Evolutionary conservation across 2,888 invertebrate genomes (phyloP), one percentile per base, ranked within the genome.

Genomic region (Parnassius mnemosyne): DNA sequence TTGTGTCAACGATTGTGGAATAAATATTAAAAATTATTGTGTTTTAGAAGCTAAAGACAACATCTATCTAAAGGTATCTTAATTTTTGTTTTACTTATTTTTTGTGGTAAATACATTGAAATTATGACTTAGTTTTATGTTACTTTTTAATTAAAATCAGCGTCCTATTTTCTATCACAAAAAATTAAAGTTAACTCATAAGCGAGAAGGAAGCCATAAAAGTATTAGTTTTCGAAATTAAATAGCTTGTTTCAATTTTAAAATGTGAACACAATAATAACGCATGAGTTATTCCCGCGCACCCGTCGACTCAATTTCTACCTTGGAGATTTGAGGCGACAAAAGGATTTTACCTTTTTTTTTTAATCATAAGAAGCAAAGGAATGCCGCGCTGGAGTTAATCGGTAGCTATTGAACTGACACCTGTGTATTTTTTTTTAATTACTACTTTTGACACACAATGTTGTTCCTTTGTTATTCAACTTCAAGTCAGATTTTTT

Each of bases 321-420:
- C 68, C 49, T 63, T 63, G 57, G 66, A 69, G 68, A 73, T 76
- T 71, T 66, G 68, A 72, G 68, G 71, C 69, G 76, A 80, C 77
- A 76, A 73, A 71, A 71, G 73, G 68, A 57, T 57, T 68, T 73
- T 60, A 70, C 68, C 66, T 67, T 60, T 70, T 71, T 68, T 66
- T 64, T 58, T 64, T 54, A 60, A 65, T 66, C 25, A 13, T 58
- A 63, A 64, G 62, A 64, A 44, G 60, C 61, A 64, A 71, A 72
- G 75, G 73, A 77, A 76, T 79, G 74, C 78, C 76, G 72, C 72
- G 71, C 66, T 63, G 61, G 65, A 71, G 69, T 68, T 67, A 70
- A 73, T 79, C 81, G 75, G 82, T 79, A 80, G 83, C 78, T 64
- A 70, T 77, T 72, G 67, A 74, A 57, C 69, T 61, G 72, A 79